phyloP scores from a whole-genome alignment of 2,888 invertebrate species.

The Dasysyrphus albostriatus region DNA sequence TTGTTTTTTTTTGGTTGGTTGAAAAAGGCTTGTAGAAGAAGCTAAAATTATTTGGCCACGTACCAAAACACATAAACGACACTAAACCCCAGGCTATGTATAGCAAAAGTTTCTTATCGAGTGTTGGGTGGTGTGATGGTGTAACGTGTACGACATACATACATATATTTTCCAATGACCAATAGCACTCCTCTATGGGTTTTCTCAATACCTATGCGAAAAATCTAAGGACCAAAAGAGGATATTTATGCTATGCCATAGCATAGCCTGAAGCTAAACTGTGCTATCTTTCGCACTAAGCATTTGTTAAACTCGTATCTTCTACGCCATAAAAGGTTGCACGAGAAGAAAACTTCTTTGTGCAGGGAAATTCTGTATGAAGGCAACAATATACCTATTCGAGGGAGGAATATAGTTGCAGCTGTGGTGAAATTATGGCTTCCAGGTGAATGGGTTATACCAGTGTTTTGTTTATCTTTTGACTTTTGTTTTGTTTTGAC shows the following conservation, averaged over 20 bases:
- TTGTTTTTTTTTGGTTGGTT: background rate
- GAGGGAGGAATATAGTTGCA: conserved; percentile 4
- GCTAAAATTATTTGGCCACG: conserved; percentile 23
- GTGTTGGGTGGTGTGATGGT: background rate
- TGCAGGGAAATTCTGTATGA: conserved; percentile 4
- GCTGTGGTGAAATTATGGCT: conserved; percentile 33
- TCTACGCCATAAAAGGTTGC: conserved; percentile 26
- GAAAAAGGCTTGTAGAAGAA: conserved; percentile 20
- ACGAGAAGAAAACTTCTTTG: conserved; percentile 7
- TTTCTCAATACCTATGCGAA: background rate
- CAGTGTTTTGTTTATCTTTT: conserved; percentile 24
- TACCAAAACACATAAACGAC: conserved; percentile 47
- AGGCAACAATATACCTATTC: conserved; percentile 4
- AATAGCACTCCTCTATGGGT: conserved; percentile 45
- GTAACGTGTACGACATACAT: background rate
- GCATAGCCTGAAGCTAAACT: conserved; percentile 56
- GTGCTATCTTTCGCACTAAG: conserved; percentile 62
- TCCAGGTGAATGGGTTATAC: conserved; percentile 60
- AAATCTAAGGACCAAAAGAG: conserved; percentile 35
- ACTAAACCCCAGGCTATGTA: conserved; percentile 10
- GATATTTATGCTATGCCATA: conserved; percentile 15
- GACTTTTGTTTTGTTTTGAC: conserved; percentile 13
- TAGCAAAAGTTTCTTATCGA: conserved; percentile 60
- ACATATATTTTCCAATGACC: conserved; percentile 66
- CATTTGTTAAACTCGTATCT: conserved; percentile 25